Evolutionary conservation across 2,113 vertebrate genomes (phyloP).

Genomic region (Neodon shergylaensis): DNA sequence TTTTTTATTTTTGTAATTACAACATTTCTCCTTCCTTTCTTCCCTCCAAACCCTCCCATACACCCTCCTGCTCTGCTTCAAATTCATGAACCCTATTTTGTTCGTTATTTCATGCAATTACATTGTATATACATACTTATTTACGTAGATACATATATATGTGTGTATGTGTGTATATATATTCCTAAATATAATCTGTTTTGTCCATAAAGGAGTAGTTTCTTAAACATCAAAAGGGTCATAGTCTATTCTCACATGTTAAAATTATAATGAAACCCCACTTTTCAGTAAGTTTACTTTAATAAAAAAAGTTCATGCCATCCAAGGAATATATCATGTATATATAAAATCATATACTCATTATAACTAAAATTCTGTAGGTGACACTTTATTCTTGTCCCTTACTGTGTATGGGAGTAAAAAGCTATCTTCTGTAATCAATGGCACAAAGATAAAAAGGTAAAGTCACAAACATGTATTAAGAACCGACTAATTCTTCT

Average conservation of each 20-base stretch:
- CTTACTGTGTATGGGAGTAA: neutral
- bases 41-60: neutral
- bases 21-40: neutral
- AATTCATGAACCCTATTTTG: neutral
- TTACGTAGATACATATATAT: no score
- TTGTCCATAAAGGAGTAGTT: neutral
- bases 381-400: slow-evolving; percentile 6
- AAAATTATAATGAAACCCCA: slow-evolving; percentile 52
- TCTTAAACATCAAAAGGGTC: slow-evolving; percentile 22
- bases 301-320: neutral
- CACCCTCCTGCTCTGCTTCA: neutral
- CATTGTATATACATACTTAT: neutral
- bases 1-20: neutral
- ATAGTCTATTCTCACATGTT: slow-evolving; percentile 54
- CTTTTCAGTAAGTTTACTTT: slow-evolving; percentile 46
- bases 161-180: no score
- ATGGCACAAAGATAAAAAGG: neutral
- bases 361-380: neutral
- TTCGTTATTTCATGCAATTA: no score
- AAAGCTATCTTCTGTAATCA: neutral
- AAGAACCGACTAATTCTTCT: neutral
- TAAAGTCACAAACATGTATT: slow-evolving; percentile 13
- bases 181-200: neutral
- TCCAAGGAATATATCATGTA: neutral
- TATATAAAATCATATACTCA: neutral